Conservation (phyloP, 2,113 vertebrate genomes). For the Alectura lathami region DNA sequence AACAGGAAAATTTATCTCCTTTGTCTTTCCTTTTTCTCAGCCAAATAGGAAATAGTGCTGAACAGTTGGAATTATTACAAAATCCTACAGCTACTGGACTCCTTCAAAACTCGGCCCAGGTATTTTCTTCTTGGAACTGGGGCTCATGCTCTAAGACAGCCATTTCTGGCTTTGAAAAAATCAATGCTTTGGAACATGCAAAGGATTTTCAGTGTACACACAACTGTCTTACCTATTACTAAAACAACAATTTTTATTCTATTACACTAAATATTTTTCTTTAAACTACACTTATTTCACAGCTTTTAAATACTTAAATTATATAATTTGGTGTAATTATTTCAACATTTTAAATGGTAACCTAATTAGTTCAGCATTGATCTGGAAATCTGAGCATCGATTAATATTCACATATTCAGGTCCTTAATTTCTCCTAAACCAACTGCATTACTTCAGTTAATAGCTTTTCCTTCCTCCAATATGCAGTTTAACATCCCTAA, state of each 20-base stretch:
- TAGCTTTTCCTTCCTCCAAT: slow-evolving; percentile 46
- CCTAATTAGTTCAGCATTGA: slow-evolving; percentile 12
- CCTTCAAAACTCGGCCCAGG: neutral
- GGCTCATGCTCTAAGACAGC: neutral
- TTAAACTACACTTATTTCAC: neutral
- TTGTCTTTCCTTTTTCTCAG: neutral
- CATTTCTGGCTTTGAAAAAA: neutral
- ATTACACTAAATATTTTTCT: neutral
- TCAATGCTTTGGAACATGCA: neutral
- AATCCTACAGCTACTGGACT: neutral
- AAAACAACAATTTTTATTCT: neutral
- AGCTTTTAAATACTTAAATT: neutral
- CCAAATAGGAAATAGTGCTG: neutral
- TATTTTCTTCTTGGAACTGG: neutral
- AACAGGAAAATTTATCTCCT: neutral
- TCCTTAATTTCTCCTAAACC: slow-evolving; percentile 47
- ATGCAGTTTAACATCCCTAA: slow-evolving; percentile 26
- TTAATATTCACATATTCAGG: slow-evolving; percentile 47
- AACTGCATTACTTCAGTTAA: slow-evolving; percentile 28
- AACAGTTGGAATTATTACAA: neutral
- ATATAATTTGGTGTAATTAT: neutral
- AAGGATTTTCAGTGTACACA: neutral
- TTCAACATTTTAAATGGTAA: slow-evolving; percentile 28
- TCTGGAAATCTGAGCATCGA: slow-evolving; percentile 44
- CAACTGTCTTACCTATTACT: neutral